A percentile compares a stretch with the other conserved stretches of the same genome.
Evolutionary conservation across 2,797 vertebrate genomes (phyloP).

Genomic region (Columba guinea): DNA sequence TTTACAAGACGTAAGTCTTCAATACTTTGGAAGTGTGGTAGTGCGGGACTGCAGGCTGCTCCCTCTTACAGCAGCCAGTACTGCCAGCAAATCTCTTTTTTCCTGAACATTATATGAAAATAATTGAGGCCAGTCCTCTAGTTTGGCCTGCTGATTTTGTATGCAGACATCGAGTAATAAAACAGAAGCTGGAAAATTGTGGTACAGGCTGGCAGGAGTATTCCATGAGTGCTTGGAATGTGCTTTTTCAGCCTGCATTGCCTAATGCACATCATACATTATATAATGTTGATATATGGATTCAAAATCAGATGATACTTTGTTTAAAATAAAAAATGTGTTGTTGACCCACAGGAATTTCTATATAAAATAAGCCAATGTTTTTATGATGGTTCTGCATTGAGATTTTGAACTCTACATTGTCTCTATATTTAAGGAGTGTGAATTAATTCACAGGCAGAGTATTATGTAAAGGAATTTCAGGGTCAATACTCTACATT

Average conservation of each 20-base stretch:
- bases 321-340: not conserved
- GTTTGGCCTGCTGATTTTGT: not conserved
- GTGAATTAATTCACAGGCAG: not conserved
- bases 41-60: not conserved
- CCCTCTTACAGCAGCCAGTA: not conserved
- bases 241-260: not conserved
- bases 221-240: not conserved
- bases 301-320: not conserved
- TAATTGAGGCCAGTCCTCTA: slow-evolving; percentile 3
- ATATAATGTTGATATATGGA: not conserved
- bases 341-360: not conserved
- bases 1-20: not conserved
- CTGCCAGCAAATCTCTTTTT: not conserved
- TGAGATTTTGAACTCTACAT: not conserved
- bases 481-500: not conserved
- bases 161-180: not conserved
- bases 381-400: not conserved
- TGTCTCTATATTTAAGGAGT: not conserved
- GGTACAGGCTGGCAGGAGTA: not conserved
- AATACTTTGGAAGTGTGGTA: not conserved
- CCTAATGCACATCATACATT: not conserved
- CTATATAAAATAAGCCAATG: not conserved
- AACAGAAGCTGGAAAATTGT: not conserved
- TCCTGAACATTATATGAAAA: not conserved
- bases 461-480: not conserved